These are phyloP conservation scores for Gallinago undulata DNA, from an alignment of 2,113 vertebrate species.

Conservation along the genomic window DNA sequence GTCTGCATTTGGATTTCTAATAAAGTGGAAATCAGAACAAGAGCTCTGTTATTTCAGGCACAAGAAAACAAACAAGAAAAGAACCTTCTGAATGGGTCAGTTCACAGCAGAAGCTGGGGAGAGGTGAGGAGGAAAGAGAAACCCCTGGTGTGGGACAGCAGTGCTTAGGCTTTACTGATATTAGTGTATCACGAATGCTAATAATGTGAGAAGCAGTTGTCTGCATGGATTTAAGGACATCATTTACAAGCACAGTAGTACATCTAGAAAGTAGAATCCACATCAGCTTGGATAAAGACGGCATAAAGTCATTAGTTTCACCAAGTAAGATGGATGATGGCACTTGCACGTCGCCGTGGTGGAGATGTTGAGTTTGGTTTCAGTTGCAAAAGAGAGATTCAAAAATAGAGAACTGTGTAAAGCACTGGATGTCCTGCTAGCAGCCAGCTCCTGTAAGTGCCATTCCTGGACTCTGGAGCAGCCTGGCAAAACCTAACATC, in stretches of 20 bases:
- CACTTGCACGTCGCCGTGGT: not conserved
- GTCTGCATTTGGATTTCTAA: not conserved
- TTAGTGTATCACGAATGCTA: not conserved
- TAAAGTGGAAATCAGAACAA: not conserved
- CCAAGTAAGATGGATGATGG: not conserved
- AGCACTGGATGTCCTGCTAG: not conserved
- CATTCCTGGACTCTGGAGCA: not conserved
- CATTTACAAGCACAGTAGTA: not conserved
- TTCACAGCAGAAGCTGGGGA: not conserved
- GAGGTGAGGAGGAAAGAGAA: not conserved
- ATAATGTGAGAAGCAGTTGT: not conserved
- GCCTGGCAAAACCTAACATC: not conserved
- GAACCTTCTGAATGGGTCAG: not conserved
- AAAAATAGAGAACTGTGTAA: not conserved
- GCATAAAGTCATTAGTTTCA: not conserved
- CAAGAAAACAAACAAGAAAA: not conserved
- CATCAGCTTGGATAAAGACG: not conserved
- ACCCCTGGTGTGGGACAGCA: not conserved
- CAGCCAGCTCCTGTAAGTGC: not conserved
- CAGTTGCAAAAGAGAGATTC: not conserved
- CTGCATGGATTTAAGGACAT: not conserved
- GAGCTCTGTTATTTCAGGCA: not conserved
- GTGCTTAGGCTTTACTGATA: not conserved
- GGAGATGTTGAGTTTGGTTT: not conserved
- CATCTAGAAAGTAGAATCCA: not conserved